Base-by-base conservation (phyloP, 2,113 vertebrate genomes). In the Thomomys bottae region DNA sequence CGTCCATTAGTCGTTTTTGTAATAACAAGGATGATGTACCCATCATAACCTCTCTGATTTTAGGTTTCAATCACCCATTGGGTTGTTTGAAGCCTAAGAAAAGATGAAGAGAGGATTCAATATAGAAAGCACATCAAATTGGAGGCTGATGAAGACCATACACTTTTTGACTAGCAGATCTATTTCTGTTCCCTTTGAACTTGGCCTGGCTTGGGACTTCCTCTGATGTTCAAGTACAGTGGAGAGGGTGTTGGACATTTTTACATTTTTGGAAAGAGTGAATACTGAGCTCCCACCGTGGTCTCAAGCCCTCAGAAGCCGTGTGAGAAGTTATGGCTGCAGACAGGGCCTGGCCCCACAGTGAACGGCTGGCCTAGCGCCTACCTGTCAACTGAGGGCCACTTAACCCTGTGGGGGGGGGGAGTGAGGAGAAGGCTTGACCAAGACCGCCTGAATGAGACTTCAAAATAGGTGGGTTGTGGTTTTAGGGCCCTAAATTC, bases 211-310 rank as follows among this genome's bases (percentile, higher is more conserved):
- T 32, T 42, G 8, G 64, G n/a, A 72, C 12, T 70, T 49, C 42
- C 42, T 61, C 40, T 57, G 57, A 20, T 28, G 28, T 9, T 32
- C 6, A 54, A 36, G 12, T 54, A 36, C 8, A 54, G 5, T 17
- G 30, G 49, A n/a, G 17, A 18, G 11, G 21, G 1, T n/a, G 12
- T 14, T 17, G 26, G 9, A 54, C 4, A 40, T 54, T 54, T 54
- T 54, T 54, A 9, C 32, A 32, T 54, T 89, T 87, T 59, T 68
- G n/a, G 28, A 87, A 80, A 14, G 8, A 78, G 10, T 5, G 32
- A 6, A 21, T 26, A 8, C 36, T 3, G 28, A 34, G 9, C 4
- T 5, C 8, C 6, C 21, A 2, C 1, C 10, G 59, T 34, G 15
- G 4, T 36, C 14, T 72, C 28, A 3, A 24, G 28, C 26, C 17